Base-by-base conservation (phyloP, 2,888 invertebrate genomes). In the Meta bourneti region DNA sequence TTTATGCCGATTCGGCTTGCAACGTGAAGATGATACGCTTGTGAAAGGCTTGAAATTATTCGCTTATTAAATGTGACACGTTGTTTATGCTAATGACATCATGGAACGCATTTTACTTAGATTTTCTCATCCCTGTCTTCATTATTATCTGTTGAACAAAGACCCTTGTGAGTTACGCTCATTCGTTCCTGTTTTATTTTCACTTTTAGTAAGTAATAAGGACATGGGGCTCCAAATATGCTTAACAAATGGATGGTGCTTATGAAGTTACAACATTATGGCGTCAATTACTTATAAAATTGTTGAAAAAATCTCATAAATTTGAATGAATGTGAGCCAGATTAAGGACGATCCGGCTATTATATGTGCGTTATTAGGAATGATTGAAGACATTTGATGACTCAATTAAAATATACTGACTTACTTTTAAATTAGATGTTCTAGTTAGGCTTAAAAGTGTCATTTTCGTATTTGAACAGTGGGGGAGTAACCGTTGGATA, bases 101-200 rank as follows among this genome's bases (percentile, higher is more conserved):
- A 16, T 16, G 61, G 16, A 61, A 16, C 11, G 61, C 61, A 11
- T 61, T 61, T 61, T 61, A 61, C 61, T 61, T 16, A 9, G 61
- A 61, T 61, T 61, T 61, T 61, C 61, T 61, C 11, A 16, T 61
- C 34, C 13, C 61, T 61, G 61, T 61, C 61, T 61, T 9, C 61
- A 61, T 61, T 61, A 61, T 61, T 61, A 61, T 61, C 61, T 61
- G 61, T 61, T 61, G 61, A 61, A 61, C 61, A 61, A 61, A 61
- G 61, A 5, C 61, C 7, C 34, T 5, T 9, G 61, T 61, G 61
- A 61, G 61, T 61, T 61, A 61, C 61, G 61, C 11, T 61, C 61
- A 61, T 9, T 11, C 16, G 61, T 16, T 61, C 6, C 9, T 5
- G 9, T 11, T 61, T 61, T 61, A 61, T 61, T 61, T 61, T 61